Percentiles rank a stretch among this genome's conserved stretches.
Evolutionary conservation across 2,113 vertebrate species (phyloP).

Genomic region (Cettia cetti): DNA sequence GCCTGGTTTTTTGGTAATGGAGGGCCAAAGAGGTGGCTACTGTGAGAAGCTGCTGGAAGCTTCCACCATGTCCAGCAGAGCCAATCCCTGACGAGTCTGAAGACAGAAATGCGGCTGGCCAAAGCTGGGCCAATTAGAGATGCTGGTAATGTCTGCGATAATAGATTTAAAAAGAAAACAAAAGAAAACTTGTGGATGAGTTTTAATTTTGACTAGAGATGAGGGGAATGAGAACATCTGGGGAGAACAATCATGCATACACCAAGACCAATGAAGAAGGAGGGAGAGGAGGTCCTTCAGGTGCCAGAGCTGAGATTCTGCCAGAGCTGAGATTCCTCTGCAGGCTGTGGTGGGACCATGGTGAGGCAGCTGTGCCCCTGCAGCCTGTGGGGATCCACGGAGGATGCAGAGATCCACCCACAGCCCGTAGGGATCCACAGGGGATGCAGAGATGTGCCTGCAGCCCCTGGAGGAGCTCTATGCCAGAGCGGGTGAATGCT

Average conservation of each 20-base stretch:
- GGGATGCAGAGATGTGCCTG: no score
- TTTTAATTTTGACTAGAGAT: background rate
- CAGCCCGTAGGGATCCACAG: no score
- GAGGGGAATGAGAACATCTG: background rate
- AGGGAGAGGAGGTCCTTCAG: no score
- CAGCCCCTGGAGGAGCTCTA: background rate
- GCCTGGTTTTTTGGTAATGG: background rate
- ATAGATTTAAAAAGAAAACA: background rate
- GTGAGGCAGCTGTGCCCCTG: background rate
- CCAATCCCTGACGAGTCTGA: background rate
- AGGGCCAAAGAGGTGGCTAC: background rate
- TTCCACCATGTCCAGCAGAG: background rate
- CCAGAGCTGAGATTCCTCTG: accelerated
- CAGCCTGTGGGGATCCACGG: background rate
- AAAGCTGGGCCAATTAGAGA: background rate
- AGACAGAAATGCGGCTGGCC: background rate
- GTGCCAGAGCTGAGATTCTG: accelerated
- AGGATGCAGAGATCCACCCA: no score
- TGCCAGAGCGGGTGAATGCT: accelerated
- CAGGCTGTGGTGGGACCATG: accelerated
- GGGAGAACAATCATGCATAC: accelerated
- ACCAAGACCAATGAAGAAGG: background rate
- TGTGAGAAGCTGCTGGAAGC: background rate
- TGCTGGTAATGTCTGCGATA: accelerated
- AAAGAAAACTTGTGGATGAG: background rate